These are phyloP conservation scores for Cheilosia variabilis DNA, from an alignment of 2,888 invertebrate species.

Conservation along the genomic window DNA sequence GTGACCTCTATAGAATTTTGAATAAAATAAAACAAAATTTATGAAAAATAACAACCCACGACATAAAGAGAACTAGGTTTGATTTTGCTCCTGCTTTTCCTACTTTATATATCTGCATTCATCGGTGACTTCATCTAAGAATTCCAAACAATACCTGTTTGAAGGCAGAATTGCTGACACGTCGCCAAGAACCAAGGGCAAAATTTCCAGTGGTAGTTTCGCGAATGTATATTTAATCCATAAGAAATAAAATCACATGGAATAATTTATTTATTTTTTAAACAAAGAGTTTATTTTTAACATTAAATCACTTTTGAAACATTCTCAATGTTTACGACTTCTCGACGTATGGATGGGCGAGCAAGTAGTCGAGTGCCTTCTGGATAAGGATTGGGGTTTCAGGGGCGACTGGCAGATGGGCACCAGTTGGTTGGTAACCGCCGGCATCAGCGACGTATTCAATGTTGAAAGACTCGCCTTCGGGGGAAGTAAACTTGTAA, in stretches of 20 bases:
- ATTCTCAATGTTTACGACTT: conserved; percentile 9
- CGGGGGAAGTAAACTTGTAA: conserved; percentile 87
- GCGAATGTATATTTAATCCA: too few relatives aligned
- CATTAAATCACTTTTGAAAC: background rate
- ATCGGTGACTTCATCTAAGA: too few relatives aligned
- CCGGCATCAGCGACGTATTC: conserved; percentile 89
- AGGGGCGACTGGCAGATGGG: conserved; percentile 85
- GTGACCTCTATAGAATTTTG: too few relatives aligned
- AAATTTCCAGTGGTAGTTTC: too few relatives aligned
- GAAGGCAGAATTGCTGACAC: too few relatives aligned
- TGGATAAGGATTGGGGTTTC: conserved; percentile 89
- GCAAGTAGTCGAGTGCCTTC: conserved; percentile 87
- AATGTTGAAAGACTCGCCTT: conserved; percentile 86
- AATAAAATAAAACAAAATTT: too few relatives aligned
- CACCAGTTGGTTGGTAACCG: conserved; percentile 86
- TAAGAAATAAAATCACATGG: background rate
- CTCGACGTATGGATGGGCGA: conserved; percentile 85
- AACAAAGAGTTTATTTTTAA: background rate
- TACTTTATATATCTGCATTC: too few relatives aligned
- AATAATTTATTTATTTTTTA: background rate
- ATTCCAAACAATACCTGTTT: too few relatives aligned
- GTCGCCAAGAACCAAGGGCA: too few relatives aligned
- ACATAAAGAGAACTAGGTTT: too few relatives aligned
- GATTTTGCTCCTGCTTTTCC: too few relatives aligned
- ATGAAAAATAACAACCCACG: too few relatives aligned